These are phyloP conservation scores for Oligia strigilis DNA, from an alignment of 2,888 invertebrate species.

Conservation along the genomic window DNA sequence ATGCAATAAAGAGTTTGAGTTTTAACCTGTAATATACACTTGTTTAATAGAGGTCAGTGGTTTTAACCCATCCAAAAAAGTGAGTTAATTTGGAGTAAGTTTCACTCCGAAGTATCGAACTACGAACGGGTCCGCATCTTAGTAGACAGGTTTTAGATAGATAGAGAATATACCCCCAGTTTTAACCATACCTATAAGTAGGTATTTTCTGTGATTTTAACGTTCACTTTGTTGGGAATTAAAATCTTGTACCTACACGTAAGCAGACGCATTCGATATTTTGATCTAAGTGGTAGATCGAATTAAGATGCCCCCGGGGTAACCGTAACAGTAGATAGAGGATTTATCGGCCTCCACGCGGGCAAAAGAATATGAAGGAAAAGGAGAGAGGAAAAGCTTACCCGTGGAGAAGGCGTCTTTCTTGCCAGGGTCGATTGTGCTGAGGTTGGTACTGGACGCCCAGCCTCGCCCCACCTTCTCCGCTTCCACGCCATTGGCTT, in stretches of 20 bases:
- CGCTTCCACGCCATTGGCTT: constrained; percentile 84
- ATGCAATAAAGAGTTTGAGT: no score
- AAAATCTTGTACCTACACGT: not conserved
- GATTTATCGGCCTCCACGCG: not conserved
- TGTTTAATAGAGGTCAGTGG: no score
- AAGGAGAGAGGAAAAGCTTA: constrained; percentile 56
- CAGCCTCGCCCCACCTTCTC: constrained; percentile 92
- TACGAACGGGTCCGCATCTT: no score
- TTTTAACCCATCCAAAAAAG: no score
- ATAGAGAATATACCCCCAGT: not conserved
- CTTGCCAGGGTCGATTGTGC: constrained; percentile 82
- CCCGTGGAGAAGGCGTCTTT: constrained; percentile 88
- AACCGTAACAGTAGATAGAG: not conserved
- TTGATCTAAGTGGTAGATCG: not conserved
- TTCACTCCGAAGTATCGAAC: no score
- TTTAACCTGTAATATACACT: no score
- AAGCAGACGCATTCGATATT: not conserved
- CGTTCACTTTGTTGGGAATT: not conserved
- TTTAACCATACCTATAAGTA: not conserved
- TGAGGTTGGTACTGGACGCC: constrained; percentile 94
- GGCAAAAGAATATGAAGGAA: not conserved
- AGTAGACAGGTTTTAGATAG: no score
- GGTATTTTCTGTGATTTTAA: not conserved
- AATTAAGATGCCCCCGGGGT: not conserved
- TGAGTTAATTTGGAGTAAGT: no score